Evolutionary conservation across 2,888 invertebrate species (phyloP), one percentile per base, ranked within the genome.

Genomic region (Girardia tigrina): DNA sequence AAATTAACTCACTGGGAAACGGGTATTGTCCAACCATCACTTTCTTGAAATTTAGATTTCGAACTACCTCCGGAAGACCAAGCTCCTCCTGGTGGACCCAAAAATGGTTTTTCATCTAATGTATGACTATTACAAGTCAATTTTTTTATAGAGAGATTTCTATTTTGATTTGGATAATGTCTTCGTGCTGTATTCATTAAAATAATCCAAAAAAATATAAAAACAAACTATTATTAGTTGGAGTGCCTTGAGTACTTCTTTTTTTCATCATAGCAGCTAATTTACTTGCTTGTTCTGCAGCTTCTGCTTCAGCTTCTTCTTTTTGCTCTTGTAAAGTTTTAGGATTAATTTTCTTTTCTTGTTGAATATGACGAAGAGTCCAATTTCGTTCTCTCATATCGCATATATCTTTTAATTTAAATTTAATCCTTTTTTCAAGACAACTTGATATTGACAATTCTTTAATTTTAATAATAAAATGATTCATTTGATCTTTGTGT

Each of bases 341-440:
- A n/a, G 56, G 56, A 56, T 56, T 56, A n/a, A 56, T 56, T 56
- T 56, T n/a, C 23, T 56, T 56, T n/a, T 56, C 56, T 23, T 56
- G 56, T n/a, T 56, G 56, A 12, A 56, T 23, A n/a, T 56, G 56
- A 4, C 56, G 4, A 56, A 56, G 56, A 20, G 56, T n/a, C 56
- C 56, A 56, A 56, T 56, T 16, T n/a, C 56, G n/a, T 16, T 8
- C 56, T 8, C 56, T n/a, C 56, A 56, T 56, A 56, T 56, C 56
- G n/a, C n/a, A 20, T 8, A 56, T 56, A 56, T 56, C 56, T n/a
- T 23, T 56, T 16, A 56, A 56, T 56, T 56, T 56, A 56, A 56
- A 56, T 56, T 23, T 4, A 56, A 56, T 56, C 23, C 56, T 56
- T 56, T 56, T 56, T n/a, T 56, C 56, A n/a, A 56, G 23, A 56